A percentile compares a stretch with the other conserved stretches of the same genome.
phyloP scores from a whole-genome alignment of 1,140 invertebrate species.

The Daktulosphaira vitifoliae region DNA sequence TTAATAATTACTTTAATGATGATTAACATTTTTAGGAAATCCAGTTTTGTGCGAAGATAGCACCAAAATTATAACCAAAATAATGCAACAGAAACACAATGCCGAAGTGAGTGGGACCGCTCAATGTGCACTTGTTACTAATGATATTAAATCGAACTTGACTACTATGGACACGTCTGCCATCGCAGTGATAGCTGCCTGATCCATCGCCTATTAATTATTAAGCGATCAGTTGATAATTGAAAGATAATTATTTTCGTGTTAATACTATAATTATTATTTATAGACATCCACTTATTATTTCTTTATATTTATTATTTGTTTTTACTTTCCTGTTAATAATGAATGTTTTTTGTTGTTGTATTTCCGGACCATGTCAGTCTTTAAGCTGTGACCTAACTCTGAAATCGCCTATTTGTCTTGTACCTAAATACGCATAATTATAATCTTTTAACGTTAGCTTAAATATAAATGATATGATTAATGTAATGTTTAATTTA shows the following conservation, averaged over 20 bases:
- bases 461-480: too few relatives aligned
- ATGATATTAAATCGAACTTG: conserved; percentile 15
- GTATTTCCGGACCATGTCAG: background rate
- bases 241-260: conserved; percentile 1
- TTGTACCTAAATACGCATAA: too few relatives aligned
- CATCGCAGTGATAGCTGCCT: conserved; percentile 12
- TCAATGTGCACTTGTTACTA: conserved; percentile 3
- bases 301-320: conserved; percentile 26
- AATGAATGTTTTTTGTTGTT: background rate
- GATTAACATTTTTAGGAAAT: too few relatives aligned
- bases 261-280: conserved; percentile 27
- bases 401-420: too few relatives aligned
- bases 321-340: conserved; percentile 27
- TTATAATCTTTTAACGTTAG: too few relatives aligned
- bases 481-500: too few relatives aligned
- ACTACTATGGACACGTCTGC: conserved; percentile 6
- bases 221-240: background rate
- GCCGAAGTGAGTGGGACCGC: conserved; percentile 35
- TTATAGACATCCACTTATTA: conserved; percentile 7
- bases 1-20: too few relatives aligned
- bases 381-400: too few relatives aligned
- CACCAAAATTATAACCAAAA: conserved; percentile 31
- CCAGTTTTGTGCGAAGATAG: conserved; percentile 36
- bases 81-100: conserved; percentile 35
- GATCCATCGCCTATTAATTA: conserved; percentile 14